These are phyloP conservation scores for Mola mola DNA, from an alignment of 2,113 vertebrate genomes.

Conservation along the genomic window DNA sequence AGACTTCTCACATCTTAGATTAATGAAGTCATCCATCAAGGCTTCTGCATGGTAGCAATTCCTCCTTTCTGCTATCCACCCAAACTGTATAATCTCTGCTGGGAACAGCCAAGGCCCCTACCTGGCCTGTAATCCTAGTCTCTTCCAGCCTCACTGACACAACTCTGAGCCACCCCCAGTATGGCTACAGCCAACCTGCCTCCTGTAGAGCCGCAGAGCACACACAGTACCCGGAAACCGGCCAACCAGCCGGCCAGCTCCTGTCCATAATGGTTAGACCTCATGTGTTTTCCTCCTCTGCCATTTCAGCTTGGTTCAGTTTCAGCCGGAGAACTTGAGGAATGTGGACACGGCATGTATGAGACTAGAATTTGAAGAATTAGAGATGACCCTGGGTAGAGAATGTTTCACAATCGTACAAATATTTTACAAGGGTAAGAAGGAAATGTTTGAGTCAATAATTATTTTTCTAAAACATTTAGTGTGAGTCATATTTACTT, in stretches of 20 bases:
- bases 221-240: conserved; percentile 61
- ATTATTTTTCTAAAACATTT: too few relatives aligned
- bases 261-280: conserved; percentile 62
- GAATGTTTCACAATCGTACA: conserved; percentile 23
- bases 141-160: conserved; percentile 37
- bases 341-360: conserved; percentile 62
- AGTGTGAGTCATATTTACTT: too few relatives aligned
- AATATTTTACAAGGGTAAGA: conserved; percentile 15
- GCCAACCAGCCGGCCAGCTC: conserved; percentile 35
- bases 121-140: conserved; percentile 16
- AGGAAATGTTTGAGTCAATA: conserved; percentile 15
- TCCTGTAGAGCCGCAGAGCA: conserved; percentile 42
- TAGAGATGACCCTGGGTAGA: conserved; percentile 29
- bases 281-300: conserved; percentile 63
- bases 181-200: conserved; percentile 19
- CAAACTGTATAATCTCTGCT: conserved; percentile 8
- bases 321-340: conserved; percentile 54
- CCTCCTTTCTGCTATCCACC: conserved; percentile 23
- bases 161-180: conserved; percentile 25
- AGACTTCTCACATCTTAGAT: conserved; percentile 47
- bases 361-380: conserved; percentile 39
- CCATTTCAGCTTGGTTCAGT: conserved; percentile 51
- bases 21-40: conserved; percentile 66
- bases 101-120: conserved; percentile 5
- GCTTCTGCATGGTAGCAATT: conserved; percentile 17